Evolutionary conservation across 2,113 vertebrate species (phyloP), one percentile per base, ranked within the genome.

Genomic region (Apodemus sylvaticus): DNA sequence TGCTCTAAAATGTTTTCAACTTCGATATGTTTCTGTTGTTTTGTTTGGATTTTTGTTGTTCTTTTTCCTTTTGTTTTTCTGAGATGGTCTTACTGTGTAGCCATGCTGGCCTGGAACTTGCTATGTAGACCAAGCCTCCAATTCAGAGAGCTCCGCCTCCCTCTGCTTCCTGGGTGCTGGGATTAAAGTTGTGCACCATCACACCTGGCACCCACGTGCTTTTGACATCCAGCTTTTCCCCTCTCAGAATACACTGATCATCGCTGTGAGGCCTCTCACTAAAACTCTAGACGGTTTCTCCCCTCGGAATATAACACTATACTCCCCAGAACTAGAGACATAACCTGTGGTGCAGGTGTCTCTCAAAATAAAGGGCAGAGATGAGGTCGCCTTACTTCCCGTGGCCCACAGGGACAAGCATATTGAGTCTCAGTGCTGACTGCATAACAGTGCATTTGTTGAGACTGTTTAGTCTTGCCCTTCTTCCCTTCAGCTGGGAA

Each of bases 401-500:
- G 4, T 70, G 51, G 31, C 39, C 64, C 53, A 6, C 42, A 94
- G 62, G 93, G 34, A 53, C 62, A 39, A 48, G 31, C 68, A 77
- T 73, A 0, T 24, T 92, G 31, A 53, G 34, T 90, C 66, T 93
- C 76, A 62, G 0, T 89, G 78, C 91, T 82, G 88, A 26, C 82
- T 58, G 90, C 71, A 85, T 93, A 93, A 86, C 64, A 39, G 53
- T 90, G 11, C 83, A 90, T 97, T 96, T 94, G 76, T 55, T 91
- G 48, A 64, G 29, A 73, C 2, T 39, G 48, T 90, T 66, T 86
- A 78, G 90, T 79, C 88, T 96, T 90, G 48, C 31, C 88, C 16
- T 82, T 86, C 79, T 93, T 96, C 24, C 31, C 60, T 94, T 64
- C 73, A 22, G 58, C 51, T 66, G 76, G 71, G 4, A 20, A 74